Base-by-base conservation (phyloP, 2,888 invertebrate genomes). In the Ethmia dodecea region DNA sequence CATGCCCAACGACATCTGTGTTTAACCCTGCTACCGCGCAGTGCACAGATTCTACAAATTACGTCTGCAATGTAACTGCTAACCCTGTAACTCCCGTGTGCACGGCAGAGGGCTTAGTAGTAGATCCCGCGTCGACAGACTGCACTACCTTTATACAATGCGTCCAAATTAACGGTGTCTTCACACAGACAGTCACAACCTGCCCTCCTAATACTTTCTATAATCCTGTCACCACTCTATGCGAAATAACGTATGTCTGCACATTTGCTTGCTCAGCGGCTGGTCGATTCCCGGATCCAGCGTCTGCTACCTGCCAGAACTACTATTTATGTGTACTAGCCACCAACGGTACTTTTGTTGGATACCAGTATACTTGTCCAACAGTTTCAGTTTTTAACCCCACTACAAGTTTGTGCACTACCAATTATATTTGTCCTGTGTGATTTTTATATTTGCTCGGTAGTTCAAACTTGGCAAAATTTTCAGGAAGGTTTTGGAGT, bases 351-450 rank as follows among this genome's bases (percentile, higher is more conserved):
- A 60, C 69, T 0, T 76, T 53, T 31, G 16, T 56, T 1, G 51
- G 69, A 39, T 78, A 76, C 29, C 38, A 55, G 2, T 86, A 84
- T 39, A 78, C 74, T 1, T 87, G 87, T 41, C 81, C 84, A 0
- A 45, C 56, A 4, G 72, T 74, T 2, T 81, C 84, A 1, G 59
- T 74, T 2, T 87, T 87, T 42, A 80, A 58, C 56, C 84, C 86
- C 0, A 47, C 40, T 2, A 28, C 62, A n/a, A 42, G 37, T 8
- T 8, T 67, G 10, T 87, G 87, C 46, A 83, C 86, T 3, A 52
- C 72, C 1, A 52, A 43, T 14, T 86, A 86, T 38, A 68, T 56
- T 8, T 86, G 87, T 54, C 47, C 66, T 16, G 6, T 25, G 9
- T 18, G n/a, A 31, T 8, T n/a, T n/a, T n/a, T 18, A 2, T 3